A percentile compares a stretch with the other conserved stretches of the same genome.
phyloP scores from a whole-genome alignment of 92 coral and sea anemone genomes.

The Epizoanthus fatuus region DNA sequence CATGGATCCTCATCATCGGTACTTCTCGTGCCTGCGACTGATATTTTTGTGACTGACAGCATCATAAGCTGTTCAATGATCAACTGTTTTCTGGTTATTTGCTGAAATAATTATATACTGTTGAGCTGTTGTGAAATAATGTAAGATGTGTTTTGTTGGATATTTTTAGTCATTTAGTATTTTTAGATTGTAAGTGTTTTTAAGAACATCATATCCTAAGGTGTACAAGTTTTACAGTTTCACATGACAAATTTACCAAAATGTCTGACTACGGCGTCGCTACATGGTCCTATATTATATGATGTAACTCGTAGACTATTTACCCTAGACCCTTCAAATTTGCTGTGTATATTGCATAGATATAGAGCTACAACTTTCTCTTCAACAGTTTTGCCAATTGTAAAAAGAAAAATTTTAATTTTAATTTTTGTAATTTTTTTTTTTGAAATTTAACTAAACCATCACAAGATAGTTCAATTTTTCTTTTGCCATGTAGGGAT shows the following conservation, averaged over 20 bases:
- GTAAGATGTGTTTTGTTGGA: background rate
- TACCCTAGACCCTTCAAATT: conserved; percentile 30
- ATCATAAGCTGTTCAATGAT: background rate
- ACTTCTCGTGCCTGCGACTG: conserved; percentile 11
- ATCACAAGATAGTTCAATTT: conserved; percentile 13
- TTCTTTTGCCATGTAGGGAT: background rate
- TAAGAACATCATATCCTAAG: background rate
- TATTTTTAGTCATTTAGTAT: conserved; percentile 22
- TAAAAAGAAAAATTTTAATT: background rate
- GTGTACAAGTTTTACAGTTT: conserved; percentile 23
- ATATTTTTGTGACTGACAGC: conserved; percentile 7
- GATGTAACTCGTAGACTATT: conserved; percentile 10
- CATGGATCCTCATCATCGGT: background rate
- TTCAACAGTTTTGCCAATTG: conserved; percentile 19
- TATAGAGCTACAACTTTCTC: conserved; percentile 36
- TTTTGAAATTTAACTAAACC: background rate
- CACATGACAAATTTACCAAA: conserved; percentile 23
- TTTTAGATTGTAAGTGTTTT: conserved; percentile 29
- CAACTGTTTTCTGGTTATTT: conserved; percentile 2
- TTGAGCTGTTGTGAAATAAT: conserved; percentile 17
- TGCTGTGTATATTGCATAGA: conserved; percentile 26
- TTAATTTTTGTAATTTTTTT: conserved; percentile 11
- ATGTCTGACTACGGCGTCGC: conserved; percentile 8
- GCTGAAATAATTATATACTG: background rate
- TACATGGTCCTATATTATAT: conserved; percentile 23